Evolutionary conservation across 2,797 vertebrate species (phyloP).

Genomic region (Brotula barbata): DNA sequence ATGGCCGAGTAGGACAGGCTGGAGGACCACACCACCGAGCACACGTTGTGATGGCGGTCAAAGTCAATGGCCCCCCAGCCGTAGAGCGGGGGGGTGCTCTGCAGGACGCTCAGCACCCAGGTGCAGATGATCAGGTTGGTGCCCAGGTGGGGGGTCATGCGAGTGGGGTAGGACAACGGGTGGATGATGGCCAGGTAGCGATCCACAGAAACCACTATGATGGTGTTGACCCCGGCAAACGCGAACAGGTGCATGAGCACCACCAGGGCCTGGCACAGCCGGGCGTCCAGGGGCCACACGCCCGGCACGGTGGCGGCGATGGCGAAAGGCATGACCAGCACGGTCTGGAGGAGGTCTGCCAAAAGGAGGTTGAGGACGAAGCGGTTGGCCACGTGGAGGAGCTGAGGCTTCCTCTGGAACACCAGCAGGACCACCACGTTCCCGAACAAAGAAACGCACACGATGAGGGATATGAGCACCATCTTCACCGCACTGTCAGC

Average conservation of each 20-base stretch:
- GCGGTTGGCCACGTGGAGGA: constrained; percentile 88
- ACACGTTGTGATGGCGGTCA: constrained; percentile 81
- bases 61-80: constrained; percentile 88
- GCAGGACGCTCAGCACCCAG: constrained; percentile 85
- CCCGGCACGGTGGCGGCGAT: constrained; percentile 82
- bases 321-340: constrained; percentile 88
- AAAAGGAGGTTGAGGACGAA: constrained; percentile 90
- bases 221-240: constrained; percentile 88
- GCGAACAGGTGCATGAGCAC: constrained; percentile 92
- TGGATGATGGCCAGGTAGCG: constrained; percentile 91
- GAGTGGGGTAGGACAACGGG: constrained; percentile 87
- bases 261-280: constrained; percentile 86
- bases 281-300: constrained; percentile 84
- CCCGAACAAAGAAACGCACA: constrained; percentile 84
- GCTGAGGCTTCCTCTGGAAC: constrained; percentile 88
- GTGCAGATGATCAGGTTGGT: constrained; percentile 85
- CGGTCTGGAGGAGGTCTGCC: constrained; percentile 87
- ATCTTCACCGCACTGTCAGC: constrained; percentile 78
- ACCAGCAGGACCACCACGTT: constrained; percentile 86
- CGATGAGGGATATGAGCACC: constrained; percentile 80
- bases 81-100: constrained; percentile 88
- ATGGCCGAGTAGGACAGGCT: constrained; percentile 84
- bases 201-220: constrained; percentile 88
- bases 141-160: constrained; percentile 86
- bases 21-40: constrained; percentile 86